These are phyloP conservation scores for Lamellibrachia luymesi DNA, from an alignment of 1,140 invertebrate genomes.

Conservation along the genomic window DNA sequence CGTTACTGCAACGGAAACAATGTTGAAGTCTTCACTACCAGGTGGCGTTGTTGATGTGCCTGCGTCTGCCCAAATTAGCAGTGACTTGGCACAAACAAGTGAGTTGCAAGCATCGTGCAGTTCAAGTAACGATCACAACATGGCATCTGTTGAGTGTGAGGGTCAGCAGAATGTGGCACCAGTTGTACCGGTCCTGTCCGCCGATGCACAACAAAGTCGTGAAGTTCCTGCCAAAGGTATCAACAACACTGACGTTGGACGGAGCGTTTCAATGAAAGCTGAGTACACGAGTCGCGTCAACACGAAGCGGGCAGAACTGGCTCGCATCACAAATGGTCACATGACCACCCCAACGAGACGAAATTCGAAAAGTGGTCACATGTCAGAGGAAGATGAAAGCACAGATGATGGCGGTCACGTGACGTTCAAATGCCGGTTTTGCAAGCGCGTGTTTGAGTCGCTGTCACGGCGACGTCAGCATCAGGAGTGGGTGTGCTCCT, in stretches of 20 bases:
- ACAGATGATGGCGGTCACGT: not conserved
- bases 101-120: not conserved
- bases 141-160: not conserved
- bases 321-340: no score
- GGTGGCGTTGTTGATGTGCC: not conserved
- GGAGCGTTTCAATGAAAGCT: not conserved
- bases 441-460: not conserved
- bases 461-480: not conserved
- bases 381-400: not conserved
- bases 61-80: not conserved
- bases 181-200: not conserved
- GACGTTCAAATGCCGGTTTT: not conserved
- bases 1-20: not conserved
- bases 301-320: no score
- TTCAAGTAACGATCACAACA: not conserved
- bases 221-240: not conserved
- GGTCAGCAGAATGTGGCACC: not conserved
- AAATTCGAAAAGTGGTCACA: not conserved
- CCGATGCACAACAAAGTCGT: not conserved
- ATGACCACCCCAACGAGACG: not conserved
- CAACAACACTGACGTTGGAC: not conserved
- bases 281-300: not conserved
- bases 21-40: not conserved
- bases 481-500: not conserved
- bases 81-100: not conserved